Percentiles rank a stretch among this genome's conserved stretches.
phyloP scores from a whole-genome alignment of 2,797 vertebrate species.

The Helostoma temminkii region DNA sequence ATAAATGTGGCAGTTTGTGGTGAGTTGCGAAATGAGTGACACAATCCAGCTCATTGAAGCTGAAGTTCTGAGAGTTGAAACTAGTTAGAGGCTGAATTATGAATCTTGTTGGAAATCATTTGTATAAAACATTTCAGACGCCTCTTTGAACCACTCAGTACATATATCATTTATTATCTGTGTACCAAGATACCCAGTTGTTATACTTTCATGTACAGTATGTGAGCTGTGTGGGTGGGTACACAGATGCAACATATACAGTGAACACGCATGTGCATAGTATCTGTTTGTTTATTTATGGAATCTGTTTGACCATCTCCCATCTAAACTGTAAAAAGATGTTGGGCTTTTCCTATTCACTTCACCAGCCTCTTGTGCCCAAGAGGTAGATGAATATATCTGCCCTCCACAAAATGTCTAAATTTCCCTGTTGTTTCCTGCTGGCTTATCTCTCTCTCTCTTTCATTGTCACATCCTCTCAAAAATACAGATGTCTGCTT shows the following conservation, averaged over 20 bases:
- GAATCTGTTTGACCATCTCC: not conserved
- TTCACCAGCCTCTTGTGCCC: conserved; percentile 69
- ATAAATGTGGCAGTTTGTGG: conserved; percentile 21
- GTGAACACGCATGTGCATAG: no score
- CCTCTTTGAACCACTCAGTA: not conserved
- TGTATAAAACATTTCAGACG: conserved; percentile 3
- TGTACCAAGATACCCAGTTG: not conserved
- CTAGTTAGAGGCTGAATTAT: not conserved
- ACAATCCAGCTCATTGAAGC: conserved; percentile 6
- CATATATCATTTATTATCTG: conserved; percentile 3
- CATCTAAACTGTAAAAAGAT: not conserved
- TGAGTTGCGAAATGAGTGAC: conserved; percentile 6
- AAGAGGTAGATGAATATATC: conserved; percentile 9
- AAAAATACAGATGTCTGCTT: conserved; percentile 14
- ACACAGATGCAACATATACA: not conserved
- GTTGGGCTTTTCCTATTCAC: not conserved
- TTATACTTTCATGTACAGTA: not conserved
- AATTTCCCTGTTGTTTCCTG: not conserved
- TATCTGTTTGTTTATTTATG: not conserved
- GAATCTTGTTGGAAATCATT: conserved; percentile 5
- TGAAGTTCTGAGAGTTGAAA: not conserved
- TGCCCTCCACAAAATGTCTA: conserved; percentile 6
- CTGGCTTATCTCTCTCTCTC: not conserved
- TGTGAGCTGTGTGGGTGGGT: conserved; percentile 9
- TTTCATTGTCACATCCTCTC: conserved; percentile 9